Evolutionary conservation across 1,140 invertebrate species (phyloP), one percentile per base, ranked within the genome.

Genomic region (Ceratina calcarata): DNA sequence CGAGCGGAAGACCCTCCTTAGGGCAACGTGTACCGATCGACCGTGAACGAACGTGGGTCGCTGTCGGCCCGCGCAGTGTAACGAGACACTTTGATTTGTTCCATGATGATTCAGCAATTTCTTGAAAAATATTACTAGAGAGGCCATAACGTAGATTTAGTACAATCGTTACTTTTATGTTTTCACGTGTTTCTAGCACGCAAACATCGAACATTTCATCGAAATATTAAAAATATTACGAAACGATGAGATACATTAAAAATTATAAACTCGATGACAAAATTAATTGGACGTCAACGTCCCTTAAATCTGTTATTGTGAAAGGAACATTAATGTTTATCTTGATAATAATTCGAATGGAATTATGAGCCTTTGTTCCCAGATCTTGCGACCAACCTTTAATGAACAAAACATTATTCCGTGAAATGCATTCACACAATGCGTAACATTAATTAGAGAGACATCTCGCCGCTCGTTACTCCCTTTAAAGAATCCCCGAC

Each of bases 81-180:
- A 90, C 86, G 83, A 89, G 88, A 86, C 80, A 88, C 78, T 61
- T 62, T 67, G 83, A 88, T 84, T 85, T 70, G 67, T 77, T 67
- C 61, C 45, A 61, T 20, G 73, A 37, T 87, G 79, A 86, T 78
- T 88, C 81, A 80, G 76, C 74, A 65, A 76, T 62, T 66, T 79
- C 49, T 78, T 16, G 57, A 61, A 86, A 84, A 79, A 61, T 76
- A 86, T 64, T 67, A 10, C 8, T 16, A 16, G 8, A 57, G 16
- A 27, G 22, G 16, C 1, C n/a, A 10, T 45, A 27, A 55, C 22
- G n/a, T 27, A 62, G 27, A 71, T 62, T 53, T 51, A 45, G 22
- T 58, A 8, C 8, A 2, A 32, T 20, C 7, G 3, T 57, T 24
- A 4, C 8, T 3, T 18, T 60, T 24, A 15, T 12, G 12, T 74